Percentiles rank a stretch among this genome's conserved stretches.
Conservation (phyloP, 2,888 invertebrate species). For the Callosobruchus maculatus region DNA sequence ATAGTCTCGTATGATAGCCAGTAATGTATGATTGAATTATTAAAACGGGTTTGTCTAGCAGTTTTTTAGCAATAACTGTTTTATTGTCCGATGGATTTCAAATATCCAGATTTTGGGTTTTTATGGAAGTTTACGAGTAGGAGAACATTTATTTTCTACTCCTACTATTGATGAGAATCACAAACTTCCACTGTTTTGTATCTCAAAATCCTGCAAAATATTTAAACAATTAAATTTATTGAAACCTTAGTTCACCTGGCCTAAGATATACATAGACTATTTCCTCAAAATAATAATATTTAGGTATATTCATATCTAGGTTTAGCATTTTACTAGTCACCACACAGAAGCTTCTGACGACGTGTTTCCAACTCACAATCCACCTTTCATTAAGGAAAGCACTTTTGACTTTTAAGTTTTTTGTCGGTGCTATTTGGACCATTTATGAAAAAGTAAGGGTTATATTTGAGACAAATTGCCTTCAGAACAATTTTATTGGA, state of each 20-base stretch:
- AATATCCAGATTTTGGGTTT: no score
- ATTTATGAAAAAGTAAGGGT: not conserved
- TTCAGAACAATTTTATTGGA: not conserved
- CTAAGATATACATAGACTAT: not conserved
- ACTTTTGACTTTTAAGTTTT: not conserved
- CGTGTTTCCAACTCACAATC: not conserved
- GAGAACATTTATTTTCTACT: no score
- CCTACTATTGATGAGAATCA: no score
- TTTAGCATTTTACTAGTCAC: not conserved
- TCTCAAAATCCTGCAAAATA: no score
- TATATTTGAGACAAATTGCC: not conserved
- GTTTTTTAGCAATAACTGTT: no score
- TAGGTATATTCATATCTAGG: not conserved
- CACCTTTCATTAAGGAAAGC: not conserved
- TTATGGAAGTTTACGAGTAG: no score
- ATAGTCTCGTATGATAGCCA: no score
- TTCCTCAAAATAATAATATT: not conserved
- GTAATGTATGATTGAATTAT: no score
- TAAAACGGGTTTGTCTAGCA: no score
- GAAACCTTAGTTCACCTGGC: not conserved
- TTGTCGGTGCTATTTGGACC: not conserved
- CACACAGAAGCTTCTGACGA: not conserved
- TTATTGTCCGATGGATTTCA: no score
- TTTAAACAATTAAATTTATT: no score
- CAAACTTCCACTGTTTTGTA: no score